These are phyloP conservation scores for Gorilla gorilla DNA, from an alignment of 2,113 vertebrate genomes.

Conservation along the genomic window DNA sequence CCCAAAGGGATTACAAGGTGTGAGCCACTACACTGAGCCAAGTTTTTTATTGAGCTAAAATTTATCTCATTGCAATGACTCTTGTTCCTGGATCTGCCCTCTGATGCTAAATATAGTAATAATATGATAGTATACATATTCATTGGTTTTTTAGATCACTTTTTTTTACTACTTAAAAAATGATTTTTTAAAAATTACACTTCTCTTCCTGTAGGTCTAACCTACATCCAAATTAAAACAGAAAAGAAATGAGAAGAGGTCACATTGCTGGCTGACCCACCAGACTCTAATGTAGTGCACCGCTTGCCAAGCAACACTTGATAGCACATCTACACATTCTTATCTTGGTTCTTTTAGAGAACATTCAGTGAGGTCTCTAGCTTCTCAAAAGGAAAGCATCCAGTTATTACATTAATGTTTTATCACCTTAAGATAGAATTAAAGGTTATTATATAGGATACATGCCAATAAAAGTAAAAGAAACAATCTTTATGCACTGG, in stretches of 20 bases:
- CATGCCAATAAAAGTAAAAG: background rate
- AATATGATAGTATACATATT: background rate
- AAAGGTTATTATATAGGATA: background rate
- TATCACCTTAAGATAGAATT: background rate
- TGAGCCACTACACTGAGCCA: too few species aligned
- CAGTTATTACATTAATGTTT: background rate
- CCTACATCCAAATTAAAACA: background rate
- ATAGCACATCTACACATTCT: constrained; percentile 57
- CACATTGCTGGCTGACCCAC: background rate
- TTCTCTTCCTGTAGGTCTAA: background rate
- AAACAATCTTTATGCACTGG: background rate
- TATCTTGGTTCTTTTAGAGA: background rate
- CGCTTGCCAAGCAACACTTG: constrained; percentile 47
- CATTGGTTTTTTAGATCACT: background rate
- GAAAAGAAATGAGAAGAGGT: background rate
- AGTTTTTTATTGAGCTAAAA: background rate
- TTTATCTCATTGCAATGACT: background rate
- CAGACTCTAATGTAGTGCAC: constrained; percentile 4
- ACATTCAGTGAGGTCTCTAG: background rate
- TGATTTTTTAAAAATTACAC: background rate
- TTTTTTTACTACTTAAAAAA: background rate
- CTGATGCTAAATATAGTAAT: background rate
- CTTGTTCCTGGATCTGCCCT: background rate
- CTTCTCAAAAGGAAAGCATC: constrained; percentile 13
- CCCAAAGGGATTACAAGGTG: too few species aligned